Conservation (phyloP, 2,113 vertebrate species). For the Saimiri boliviensis region DNA sequence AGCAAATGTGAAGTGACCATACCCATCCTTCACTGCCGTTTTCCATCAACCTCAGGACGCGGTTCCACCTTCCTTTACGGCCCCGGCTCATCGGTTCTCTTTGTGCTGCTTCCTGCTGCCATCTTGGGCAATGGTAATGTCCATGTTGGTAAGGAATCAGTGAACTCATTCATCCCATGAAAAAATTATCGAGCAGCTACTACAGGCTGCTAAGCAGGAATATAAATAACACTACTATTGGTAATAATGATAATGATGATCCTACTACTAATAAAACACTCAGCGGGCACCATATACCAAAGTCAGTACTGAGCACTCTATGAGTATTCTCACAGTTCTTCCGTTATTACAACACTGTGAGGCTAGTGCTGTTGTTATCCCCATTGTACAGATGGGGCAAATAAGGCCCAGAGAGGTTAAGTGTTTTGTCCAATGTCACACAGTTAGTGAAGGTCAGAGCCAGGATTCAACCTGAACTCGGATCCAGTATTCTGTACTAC, state of each 20-base stretch:
- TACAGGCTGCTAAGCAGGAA: not conserved
- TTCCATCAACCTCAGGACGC: not conserved
- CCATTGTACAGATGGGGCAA: not conserved
- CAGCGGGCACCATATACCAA: not conserved
- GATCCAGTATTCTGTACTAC: not conserved
- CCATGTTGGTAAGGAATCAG: not conserved
- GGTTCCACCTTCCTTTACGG: accelerated
- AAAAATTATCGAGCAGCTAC: not conserved
- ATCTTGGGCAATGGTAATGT: not conserved
- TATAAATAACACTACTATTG: not conserved
- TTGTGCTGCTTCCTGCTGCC: not conserved
- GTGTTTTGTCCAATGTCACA: not conserved
- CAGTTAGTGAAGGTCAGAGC: not conserved
- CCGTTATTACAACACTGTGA: not conserved
- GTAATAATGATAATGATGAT: not conserved
- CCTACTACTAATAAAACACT: not conserved
- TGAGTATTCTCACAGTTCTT: not conserved
- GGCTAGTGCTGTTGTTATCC: too few relatives aligned
- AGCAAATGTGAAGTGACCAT: accelerated
- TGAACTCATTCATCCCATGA: not conserved
- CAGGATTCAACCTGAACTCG: not conserved
- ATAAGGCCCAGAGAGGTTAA: not conserved
- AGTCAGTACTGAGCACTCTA: not conserved
- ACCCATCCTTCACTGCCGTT: not conserved
- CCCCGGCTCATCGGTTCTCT: not conserved